Evolutionary conservation across 1,140 invertebrate species (phyloP), one percentile per base, ranked within the genome.

Genomic region (Hyphantria cunea): DNA sequence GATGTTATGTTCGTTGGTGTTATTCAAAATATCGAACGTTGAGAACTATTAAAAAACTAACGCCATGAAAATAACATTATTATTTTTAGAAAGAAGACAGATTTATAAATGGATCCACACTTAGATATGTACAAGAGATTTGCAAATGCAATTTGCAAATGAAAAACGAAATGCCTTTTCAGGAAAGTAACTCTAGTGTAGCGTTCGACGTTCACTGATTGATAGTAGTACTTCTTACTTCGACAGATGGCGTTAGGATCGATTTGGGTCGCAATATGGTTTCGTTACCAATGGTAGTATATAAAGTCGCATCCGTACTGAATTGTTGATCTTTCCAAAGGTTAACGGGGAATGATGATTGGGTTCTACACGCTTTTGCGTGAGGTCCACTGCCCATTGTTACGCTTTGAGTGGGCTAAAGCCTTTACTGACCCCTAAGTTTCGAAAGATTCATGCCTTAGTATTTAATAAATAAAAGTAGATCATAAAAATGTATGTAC

Each of bases 321-420:
- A 0, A n/a, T 0, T 0, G 34, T 64, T 51, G 80, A 86, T 86
- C 83, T 83, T 86, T 86, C 80, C 62, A 79, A 80, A 80, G 83
- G 78, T 83, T 82, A 56, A 80, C 71, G 81, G 83, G 81, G 81
- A 50, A 78, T 89, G 86, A 89, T 89, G 86, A 89, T 85, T 68
- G 82, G 86, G 71, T 68, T 68, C 13, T 59, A 59, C 82, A 80
- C 64, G 68, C 76, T 74, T 53, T 72, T 86, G 82, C 61, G 65
- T 82, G 86, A 89, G 14, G 86, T 86, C 84, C 86, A 76, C 61
- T 53, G 33, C 79, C 84, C 70, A 82, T 34, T 89, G 86, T 89
- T 89, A 89, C 86, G 84, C 84, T 67, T 77, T 59, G 32, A 70
- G 76, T 72, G 86, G 86, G 81, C 86, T 50, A 77, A 88, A 85